Evolutionary conservation across 2,797 vertebrate genomes (phyloP).

Genomic region (Alauda arvensis): DNA sequence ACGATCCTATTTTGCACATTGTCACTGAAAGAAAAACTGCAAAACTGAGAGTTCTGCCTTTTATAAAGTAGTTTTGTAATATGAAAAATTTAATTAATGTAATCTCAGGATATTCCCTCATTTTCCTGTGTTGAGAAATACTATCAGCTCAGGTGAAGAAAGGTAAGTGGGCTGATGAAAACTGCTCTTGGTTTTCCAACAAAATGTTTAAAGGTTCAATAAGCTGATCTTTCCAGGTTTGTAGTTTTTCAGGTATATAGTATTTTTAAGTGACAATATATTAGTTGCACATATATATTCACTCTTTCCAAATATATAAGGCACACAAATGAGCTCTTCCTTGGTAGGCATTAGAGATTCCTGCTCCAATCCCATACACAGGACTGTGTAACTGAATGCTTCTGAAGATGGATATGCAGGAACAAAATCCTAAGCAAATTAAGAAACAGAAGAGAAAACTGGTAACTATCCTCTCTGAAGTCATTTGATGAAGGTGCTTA

Average conservation of each 20-base stretch:
- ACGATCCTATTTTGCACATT: neutral
- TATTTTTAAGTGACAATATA: neutral
- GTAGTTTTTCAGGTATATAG: neutral
- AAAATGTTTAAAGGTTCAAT: neutral
- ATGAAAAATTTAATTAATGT: neutral
- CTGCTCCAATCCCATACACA: neutral
- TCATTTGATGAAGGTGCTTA: neutral
- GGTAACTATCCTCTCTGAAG: neutral
- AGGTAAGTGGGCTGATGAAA: neutral
- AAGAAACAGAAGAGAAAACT: neutral
- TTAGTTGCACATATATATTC: neutral
- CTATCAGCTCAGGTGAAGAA: neutral
- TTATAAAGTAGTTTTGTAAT: neutral
- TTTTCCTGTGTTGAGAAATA: neutral
- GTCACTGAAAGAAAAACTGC: neutral
- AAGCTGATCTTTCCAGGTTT: neutral
- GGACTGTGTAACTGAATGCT: neutral
- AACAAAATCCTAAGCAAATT: neutral
- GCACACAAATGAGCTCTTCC: neutral
- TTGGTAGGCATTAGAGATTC: neutral
- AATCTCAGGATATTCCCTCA: neutral
- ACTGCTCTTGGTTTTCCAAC: neutral
- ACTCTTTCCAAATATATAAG: neutral
- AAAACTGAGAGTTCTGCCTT: neutral
- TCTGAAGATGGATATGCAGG: neutral